Base-by-base conservation (phyloP, 2,113 vertebrate genomes). In the Tachuris rubrigastra region DNA sequence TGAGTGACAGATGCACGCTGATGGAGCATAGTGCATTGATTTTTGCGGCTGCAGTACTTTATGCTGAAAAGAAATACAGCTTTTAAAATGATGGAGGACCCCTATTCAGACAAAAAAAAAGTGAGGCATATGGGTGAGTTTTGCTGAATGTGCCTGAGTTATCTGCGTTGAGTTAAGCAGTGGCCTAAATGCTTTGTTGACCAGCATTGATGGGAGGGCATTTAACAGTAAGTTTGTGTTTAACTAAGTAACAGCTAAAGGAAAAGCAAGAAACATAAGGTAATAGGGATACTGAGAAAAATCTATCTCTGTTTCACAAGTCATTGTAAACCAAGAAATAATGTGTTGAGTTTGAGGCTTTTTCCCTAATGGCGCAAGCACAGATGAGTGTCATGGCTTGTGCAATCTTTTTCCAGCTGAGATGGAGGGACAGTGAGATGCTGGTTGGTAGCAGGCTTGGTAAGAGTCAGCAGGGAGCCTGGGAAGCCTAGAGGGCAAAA, bases 1-100 rank as follows among this genome's bases (percentile, higher is more conserved):
- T 78, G 82, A 89, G 90, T 95, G 95, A 85, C 95, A 93, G 88
- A 90, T 71, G 79, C 65, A 63, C 65, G 31, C n/a, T 85, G 96
- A 89, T 92, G 90, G 77, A 96, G 53, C 72, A 53, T 10, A 66
- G 49, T 35, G 83, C 80, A 95, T 96, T 93, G 93, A 94, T 96
- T 97, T 96, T 92, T 90, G 69, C 3, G 39, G 73, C 83, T 92
- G 53, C 6, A 13, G 80, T 92, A 59, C 77, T 92, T 93, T 66
- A 72, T 81, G 77, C 66, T 94, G 85, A 53, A 81, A 94, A 96
- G 90, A 95, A 95, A 90, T 73, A 76, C 27, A 84, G 89, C 94
- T 92, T 92, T 96, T 92, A 66, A 89, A 96, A 85, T 0, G 58
- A 87, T 19, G 16, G 79, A 93, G 66, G 12, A 21, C 22, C 56